Base-by-base conservation (phyloP, 2,888 invertebrate species). In the Troglohyphantes excavatus region DNA sequence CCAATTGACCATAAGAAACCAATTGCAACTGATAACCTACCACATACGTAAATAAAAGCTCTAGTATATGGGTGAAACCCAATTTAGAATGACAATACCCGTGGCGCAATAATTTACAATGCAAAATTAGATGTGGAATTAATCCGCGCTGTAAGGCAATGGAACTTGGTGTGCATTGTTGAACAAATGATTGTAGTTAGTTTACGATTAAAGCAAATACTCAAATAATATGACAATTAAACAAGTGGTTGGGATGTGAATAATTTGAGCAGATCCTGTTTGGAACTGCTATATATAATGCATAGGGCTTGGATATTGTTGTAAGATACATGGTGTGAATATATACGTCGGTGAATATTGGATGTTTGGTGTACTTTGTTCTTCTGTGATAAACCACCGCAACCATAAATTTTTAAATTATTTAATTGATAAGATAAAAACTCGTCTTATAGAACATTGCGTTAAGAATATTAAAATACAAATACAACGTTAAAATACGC, bases 161-260 rank as follows among this genome's bases (percentile, higher is more conserved):
- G 19, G 70, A 11, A 70, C 70, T 39, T 39, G n/a, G 19, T 33
- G 70, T 21, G n/a, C 76, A 76, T 76, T 65, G 65, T 65, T 26
- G 43, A 43, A 7, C 43, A 79, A 79, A 79, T 76, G 19, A 29
- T 79, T 79, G 65, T 33, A 43, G 43, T 79, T 76, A 76, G 76
- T 61, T 23, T 61, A n/a, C 65, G 78, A 65, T 65, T 79, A 39
- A 79, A 79, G 78, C 26, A 79, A 65, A 79, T 43, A 79, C 43
- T 39, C 78, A 67, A 79, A 65, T 79, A 65, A 46, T 46, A 39
- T 5, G 29, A 19, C 33, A 33, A 33, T 70, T 33, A 21, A 39
- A 13, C 39, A 73, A 23, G 53, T 53, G 46, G 27, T 17, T n/a
- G 27, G 65, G 17, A 29, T 17, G n/a, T 17, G 53, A 5, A 9